Conservation (phyloP, 2,113 vertebrate species). For the Gymnocephalus cernua region DNA sequence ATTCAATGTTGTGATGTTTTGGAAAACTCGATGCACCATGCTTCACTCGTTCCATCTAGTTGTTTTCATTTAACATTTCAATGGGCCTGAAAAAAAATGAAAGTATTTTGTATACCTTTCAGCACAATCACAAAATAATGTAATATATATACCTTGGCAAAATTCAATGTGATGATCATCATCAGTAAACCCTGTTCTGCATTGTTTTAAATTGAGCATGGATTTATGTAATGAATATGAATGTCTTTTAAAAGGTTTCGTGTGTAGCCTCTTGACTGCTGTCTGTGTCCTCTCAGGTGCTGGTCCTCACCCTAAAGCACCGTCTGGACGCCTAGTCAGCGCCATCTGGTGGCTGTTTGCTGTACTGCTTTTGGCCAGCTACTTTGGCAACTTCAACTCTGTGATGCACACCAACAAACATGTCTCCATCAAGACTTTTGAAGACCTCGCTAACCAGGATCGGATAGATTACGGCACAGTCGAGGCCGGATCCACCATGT, state of each 20-base stretch:
- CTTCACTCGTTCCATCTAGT: too few species aligned
- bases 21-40: not conserved
- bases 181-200: not conserved
- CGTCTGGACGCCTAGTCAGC: constrained; percentile 86
- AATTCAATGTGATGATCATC: not conserved
- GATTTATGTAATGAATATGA: not conserved
- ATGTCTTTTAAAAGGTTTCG: not conserved
- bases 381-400: constrained; percentile 86
- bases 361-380: constrained; percentile 87
- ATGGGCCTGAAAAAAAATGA: not conserved
- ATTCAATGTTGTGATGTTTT: not conserved
- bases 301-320: constrained; percentile 87
- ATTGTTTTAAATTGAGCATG: not conserved
- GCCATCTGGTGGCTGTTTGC: constrained; percentile 93
- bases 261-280: not conserved
- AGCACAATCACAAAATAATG: not conserved
- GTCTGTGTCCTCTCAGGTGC: constrained; percentile 80
- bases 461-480: constrained; percentile 88
- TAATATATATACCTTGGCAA: not conserved
- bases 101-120: too few species aligned
- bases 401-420: constrained; percentile 79
- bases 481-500: constrained; percentile 85
- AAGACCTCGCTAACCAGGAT: constrained; percentile 91
- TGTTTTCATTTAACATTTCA: not conserved
- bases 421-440: constrained; percentile 84